Evolutionary conservation across 2,113 vertebrate species (phyloP).

Genomic region (Anser brachyrhynchus): DNA sequence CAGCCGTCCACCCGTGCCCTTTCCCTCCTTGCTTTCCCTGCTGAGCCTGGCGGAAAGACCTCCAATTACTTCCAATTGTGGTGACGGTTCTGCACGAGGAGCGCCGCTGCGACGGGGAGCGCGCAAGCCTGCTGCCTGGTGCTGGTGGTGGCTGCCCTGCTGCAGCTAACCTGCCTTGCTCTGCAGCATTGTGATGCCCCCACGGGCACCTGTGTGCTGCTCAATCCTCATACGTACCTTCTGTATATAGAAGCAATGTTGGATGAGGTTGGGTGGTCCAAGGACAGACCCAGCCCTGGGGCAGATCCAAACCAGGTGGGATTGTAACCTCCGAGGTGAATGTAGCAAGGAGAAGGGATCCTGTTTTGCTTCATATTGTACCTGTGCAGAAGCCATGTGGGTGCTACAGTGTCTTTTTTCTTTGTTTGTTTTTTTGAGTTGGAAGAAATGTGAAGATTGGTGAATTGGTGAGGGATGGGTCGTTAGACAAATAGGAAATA

Average conservation of each 20-base stretch:
- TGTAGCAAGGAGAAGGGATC: background rate
- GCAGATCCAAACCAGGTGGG: background rate
- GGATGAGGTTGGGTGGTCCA: background rate
- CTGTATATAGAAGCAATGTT: accelerated
- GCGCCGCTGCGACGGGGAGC: accelerated
- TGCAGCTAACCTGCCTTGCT: background rate
- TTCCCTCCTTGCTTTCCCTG: background rate
- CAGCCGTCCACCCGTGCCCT: accelerated
- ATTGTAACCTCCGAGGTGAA: background rate
- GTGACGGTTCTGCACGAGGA: background rate
- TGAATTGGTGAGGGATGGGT: background rate
- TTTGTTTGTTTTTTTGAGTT: background rate
- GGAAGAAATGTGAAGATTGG: background rate
- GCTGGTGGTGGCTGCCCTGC: background rate
- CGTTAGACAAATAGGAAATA: background rate
- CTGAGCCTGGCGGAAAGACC: background rate
- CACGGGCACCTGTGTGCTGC: accelerated
- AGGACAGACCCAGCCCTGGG: background rate
- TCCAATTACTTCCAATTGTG: conserved; percentile 3
- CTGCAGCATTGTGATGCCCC: background rate
- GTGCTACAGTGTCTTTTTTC: background rate
- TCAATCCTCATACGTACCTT: accelerated
- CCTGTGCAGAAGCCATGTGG: background rate
- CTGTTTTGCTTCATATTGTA: background rate
- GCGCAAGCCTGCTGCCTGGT: accelerated